Conservation (phyloP, 2,888 invertebrate genomes). For the Odiellus spinosus region DNA sequence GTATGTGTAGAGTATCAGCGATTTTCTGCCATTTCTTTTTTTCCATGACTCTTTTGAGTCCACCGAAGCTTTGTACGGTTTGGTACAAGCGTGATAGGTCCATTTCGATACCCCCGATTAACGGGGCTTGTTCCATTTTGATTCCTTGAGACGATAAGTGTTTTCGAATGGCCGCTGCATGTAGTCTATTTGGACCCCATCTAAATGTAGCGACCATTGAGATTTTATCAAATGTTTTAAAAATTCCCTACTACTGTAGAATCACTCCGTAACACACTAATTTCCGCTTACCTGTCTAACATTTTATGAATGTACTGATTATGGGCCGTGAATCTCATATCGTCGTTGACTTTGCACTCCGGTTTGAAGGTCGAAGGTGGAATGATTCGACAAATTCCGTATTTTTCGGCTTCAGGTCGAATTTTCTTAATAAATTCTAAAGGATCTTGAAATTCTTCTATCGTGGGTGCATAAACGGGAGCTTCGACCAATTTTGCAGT, state of each 20-base stretch:
- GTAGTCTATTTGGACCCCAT: constrained; percentile 75
- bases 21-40: constrained; percentile 76
- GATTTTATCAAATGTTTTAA: not conserved
- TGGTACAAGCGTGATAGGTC: constrained; percentile 71
- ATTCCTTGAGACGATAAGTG: constrained; percentile 62
- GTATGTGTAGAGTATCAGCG: constrained; percentile 72
- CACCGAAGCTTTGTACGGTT: constrained; percentile 67
- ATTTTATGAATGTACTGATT: constrained; percentile 82
- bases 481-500: constrained; percentile 15
- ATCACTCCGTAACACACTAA: no score
- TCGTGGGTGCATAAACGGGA: constrained; percentile 72
- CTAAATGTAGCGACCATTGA: constrained; percentile 18
- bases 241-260: not conserved
- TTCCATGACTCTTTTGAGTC: constrained; percentile 64
- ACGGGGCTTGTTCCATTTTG: constrained; percentile 53
- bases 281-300: constrained; percentile 24
- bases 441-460: constrained; percentile 91
- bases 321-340: constrained; percentile 67
- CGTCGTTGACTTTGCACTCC: constrained; percentile 64
- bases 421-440: constrained; percentile 93
- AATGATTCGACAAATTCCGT: constrained; percentile 95
- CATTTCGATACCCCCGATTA: constrained; percentile 78
- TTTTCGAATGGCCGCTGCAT: constrained; percentile 66
- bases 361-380: constrained; percentile 49
- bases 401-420: constrained; percentile 81